phyloP scores from a whole-genome alignment of 2,888 invertebrate genomes.

The Drosophila borealis region DNA sequence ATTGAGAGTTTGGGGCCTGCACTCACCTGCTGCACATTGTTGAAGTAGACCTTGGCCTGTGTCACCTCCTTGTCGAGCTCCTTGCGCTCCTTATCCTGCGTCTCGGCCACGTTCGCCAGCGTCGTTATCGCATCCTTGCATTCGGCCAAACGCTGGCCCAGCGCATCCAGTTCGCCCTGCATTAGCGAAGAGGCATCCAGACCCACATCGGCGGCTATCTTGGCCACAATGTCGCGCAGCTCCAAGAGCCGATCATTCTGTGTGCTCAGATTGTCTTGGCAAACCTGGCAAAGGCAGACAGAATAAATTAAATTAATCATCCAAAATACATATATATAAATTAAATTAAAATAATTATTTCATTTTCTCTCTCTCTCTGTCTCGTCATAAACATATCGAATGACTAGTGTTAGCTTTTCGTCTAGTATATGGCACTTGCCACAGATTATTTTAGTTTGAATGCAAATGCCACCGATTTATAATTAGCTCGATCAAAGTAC shows the following conservation, averaged over 20 bases:
- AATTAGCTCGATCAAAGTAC: slow-evolving; percentile 34
- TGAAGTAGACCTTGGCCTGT: slow-evolving; percentile 88
- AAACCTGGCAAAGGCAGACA: slow-evolving; percentile 86
- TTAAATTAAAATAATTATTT: too few relatives aligned
- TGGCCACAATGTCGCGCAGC: slow-evolving; percentile 90
- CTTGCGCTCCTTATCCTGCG: slow-evolving; percentile 87
- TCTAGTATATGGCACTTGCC: neutral
- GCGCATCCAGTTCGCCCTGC: slow-evolving; percentile 91
- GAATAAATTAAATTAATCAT: neutral
- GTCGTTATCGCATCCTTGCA: slow-evolving; percentile 91
- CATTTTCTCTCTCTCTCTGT: too few relatives aligned
- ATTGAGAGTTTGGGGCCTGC: slow-evolving; percentile 31
- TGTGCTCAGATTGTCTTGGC: slow-evolving; percentile 90
- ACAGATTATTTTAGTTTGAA: slow-evolving; percentile 15
- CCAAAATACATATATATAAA: neutral
- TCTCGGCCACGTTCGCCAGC: slow-evolving; percentile 91
- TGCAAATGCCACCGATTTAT: slow-evolving; percentile 58
- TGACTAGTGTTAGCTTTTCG: too few relatives aligned
- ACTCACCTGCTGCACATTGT: slow-evolving; percentile 91
- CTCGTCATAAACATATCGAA: too few relatives aligned
- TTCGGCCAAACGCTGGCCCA: slow-evolving; percentile 90
- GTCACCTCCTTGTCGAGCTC: slow-evolving; percentile 86
- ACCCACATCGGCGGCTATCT: slow-evolving; percentile 92
- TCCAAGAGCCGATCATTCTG: slow-evolving; percentile 89
- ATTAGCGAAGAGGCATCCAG: slow-evolving; percentile 89